Conservation (phyloP, 2,888 invertebrate species). For the Taphrorychus bicolor region DNA sequence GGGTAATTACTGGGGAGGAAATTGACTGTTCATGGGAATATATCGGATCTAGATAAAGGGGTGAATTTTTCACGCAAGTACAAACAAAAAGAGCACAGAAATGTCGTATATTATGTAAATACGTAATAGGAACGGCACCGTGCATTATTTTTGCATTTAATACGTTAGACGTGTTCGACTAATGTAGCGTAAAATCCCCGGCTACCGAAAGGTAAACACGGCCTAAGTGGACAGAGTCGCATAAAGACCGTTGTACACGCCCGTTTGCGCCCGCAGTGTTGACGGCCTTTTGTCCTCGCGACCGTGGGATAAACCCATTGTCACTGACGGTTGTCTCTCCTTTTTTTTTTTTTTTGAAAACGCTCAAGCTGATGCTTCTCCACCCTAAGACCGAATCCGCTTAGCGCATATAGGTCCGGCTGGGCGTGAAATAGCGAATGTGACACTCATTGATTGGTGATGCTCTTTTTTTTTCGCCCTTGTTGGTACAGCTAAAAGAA, state of each 20-base stretch:
- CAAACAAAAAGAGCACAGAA: no score
- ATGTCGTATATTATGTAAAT: no score
- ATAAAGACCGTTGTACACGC: slow-evolving; percentile 26
- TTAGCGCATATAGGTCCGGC: background rate
- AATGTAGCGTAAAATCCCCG: slow-evolving; percentile 40
- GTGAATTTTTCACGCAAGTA: background rate
- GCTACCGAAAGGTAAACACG: slow-evolving; percentile 36
- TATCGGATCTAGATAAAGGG: background rate
- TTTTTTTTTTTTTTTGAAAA: background rate
- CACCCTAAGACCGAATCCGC: background rate
- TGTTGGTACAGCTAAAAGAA: no score
- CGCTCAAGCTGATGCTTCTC: background rate
- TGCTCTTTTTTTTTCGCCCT: no score
- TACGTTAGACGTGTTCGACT: slow-evolving; percentile 36
- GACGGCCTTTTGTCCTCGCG: slow-evolving; percentile 21
- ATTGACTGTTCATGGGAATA: slow-evolving; percentile 40
- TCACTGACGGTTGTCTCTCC: slow-evolving; percentile 5
- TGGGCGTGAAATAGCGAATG: background rate
- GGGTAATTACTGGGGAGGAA: slow-evolving; percentile 39
- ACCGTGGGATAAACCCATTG: slow-evolving; percentile 9
- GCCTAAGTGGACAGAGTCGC: slow-evolving; percentile 10
- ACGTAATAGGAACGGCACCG: no score
- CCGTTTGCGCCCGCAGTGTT: slow-evolving; percentile 20
- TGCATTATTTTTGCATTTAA: no score
- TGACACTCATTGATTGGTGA: background rate